Evolutionary conservation across 2,113 vertebrate species (phyloP).

Genomic region (Rhynchomys soricoides): DNA sequence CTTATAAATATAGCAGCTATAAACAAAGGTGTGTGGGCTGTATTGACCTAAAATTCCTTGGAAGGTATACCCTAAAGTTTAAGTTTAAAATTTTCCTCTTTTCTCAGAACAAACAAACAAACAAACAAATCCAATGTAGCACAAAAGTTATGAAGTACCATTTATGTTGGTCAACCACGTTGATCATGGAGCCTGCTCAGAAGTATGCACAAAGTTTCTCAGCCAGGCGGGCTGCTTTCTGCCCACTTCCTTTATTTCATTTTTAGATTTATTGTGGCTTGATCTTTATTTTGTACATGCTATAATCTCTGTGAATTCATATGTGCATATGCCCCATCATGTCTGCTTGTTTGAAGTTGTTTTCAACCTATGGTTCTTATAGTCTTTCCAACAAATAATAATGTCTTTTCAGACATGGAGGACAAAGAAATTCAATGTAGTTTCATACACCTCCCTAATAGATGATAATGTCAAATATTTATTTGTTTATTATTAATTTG

Average conservation of each 20-base stretch:
- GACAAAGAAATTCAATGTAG: too few species aligned
- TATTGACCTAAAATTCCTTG: too few species aligned
- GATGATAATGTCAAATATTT: neutral
- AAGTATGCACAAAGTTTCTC: neutral
- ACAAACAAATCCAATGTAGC: neutral
- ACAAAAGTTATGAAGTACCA: neutral
- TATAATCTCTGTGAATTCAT: neutral
- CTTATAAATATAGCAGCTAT: neutral
- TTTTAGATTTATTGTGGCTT: neutral
- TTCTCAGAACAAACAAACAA: neutral
- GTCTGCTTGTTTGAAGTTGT: neutral
- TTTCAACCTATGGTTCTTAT: neutral
- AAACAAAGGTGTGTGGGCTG: fast-evolving
- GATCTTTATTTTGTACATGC: neutral
- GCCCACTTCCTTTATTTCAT: neutral
- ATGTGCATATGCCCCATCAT: neutral
- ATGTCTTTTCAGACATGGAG: neutral
- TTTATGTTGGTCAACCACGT: neutral
- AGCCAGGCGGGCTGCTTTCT: neutral
- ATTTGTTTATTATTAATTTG: neutral
- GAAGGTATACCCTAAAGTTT: neutral
- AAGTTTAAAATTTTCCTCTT: neutral
- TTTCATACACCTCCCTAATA: neutral
- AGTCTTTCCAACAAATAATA: too few species aligned
- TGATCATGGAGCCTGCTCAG: neutral